phyloP scores from a whole-genome alignment of 2,888 invertebrate genomes.

The Parelbella ahira region DNA sequence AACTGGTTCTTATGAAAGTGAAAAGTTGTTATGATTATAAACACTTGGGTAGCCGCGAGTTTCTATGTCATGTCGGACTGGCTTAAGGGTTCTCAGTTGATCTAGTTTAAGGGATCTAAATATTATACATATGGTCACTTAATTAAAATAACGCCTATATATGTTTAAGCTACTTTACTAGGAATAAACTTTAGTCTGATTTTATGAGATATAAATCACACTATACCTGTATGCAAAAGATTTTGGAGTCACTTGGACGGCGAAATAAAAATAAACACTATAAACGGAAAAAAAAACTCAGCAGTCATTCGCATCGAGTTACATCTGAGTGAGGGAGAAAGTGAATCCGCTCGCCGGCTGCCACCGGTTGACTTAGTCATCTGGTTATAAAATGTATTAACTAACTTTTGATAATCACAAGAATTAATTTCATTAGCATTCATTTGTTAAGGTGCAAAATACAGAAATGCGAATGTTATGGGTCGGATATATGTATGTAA shows the following conservation, averaged over 20 bases:
- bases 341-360: conserved; percentile 45
- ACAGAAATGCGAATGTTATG: too few species aligned
- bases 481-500: too few species aligned
- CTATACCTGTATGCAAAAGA: neutral
- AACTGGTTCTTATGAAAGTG: conserved; percentile 66
- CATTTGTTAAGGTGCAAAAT: too few species aligned
- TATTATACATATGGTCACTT: too few species aligned
- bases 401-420: too few species aligned
- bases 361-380: conserved; percentile 19
- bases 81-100: conserved; percentile 1
- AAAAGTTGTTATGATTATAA: conserved; percentile 32
- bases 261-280: conserved; percentile 4
- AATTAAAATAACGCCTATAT: too few species aligned
- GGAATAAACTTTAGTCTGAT: too few species aligned
- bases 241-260: neutral
- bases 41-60: conserved; percentile 5
- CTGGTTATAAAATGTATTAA: too few species aligned
- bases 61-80: conserved; percentile 4
- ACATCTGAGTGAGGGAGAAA: conserved; percentile 51
- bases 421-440: too few species aligned
- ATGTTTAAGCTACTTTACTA: too few species aligned
- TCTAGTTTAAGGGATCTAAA: conserved; percentile 9
- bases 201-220: too few species aligned
- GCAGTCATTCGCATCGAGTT: conserved; percentile 20
- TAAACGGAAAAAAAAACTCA: conserved; percentile 7